Evolutionary conservation across 2,797 vertebrate species (phyloP).

Genomic region (Syngnathus acus): DNA sequence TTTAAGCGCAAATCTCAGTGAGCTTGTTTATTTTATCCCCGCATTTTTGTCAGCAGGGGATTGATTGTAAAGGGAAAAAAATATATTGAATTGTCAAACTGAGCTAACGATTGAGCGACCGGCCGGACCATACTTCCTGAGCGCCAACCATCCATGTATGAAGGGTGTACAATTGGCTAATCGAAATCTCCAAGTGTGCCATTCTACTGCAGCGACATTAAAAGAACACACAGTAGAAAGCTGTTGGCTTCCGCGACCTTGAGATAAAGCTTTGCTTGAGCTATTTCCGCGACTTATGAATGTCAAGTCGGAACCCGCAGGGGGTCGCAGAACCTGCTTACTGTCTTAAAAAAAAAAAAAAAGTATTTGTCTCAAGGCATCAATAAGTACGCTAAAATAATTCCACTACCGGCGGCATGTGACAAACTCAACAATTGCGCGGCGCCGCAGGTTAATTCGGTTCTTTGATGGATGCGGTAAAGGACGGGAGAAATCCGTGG

Average conservation of each 20-base stretch:
- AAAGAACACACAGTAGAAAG: background rate
- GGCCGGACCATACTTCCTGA: no score
- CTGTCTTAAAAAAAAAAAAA: background rate
- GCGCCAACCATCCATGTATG: no score
- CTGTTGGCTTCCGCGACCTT: background rate
- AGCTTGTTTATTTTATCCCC: no score
- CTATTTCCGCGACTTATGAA: background rate
- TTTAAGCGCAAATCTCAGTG: no score
- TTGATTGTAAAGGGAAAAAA: no score
- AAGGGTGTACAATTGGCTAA: no score
- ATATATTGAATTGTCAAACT: no score
- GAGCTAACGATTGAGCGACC: no score
- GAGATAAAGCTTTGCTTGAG: background rate
- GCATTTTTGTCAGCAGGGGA: no score
- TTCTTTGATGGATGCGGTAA: slow-evolving; percentile 56
- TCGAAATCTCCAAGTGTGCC: no score
- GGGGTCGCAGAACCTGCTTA: slow-evolving; percentile 13
- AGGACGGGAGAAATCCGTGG: slow-evolving; percentile 54
- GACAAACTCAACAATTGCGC: slow-evolving; percentile 48
- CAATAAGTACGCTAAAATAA: slow-evolving; percentile 31
- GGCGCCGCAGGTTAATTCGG: slow-evolving; percentile 52
- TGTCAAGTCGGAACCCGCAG: slow-evolving; percentile 6
- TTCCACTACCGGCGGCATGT: slow-evolving; percentile 45
- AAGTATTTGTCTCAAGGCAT: slow-evolving; percentile 6
- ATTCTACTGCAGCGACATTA: background rate